phyloP scores from a whole-genome alignment of 2,113 vertebrate species.

The Corythoichthys haematopterus region DNA sequence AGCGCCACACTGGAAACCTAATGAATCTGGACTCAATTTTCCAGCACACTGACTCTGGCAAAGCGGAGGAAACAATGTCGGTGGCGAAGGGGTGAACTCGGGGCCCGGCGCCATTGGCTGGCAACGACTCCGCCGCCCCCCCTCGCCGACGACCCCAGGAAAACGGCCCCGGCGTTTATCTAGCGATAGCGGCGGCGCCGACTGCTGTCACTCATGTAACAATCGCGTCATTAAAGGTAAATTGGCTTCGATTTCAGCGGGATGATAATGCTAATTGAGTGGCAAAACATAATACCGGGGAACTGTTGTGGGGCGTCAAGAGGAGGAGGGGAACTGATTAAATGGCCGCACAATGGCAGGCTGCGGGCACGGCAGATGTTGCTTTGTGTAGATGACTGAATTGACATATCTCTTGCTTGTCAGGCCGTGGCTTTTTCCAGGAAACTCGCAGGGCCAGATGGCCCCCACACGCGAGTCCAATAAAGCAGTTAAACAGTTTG shows the following conservation, averaged over 20 bases:
- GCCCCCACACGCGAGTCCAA: conserved; percentile 75
- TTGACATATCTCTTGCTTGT: conserved; percentile 97
- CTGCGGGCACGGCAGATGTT: conserved; percentile 98
- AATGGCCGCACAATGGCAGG: conserved; percentile 93
- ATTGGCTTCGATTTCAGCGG: conserved; percentile 99
- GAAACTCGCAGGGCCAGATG: conserved; percentile 88
- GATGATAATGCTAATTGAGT: conserved; percentile 99
- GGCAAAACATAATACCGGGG: conserved; percentile 98
- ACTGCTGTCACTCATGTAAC: conserved; percentile 93
- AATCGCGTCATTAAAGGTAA: conserved; percentile 99
- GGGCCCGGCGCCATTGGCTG: conserved; percentile 80
- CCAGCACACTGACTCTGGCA: conserved; percentile 96
- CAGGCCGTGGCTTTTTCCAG: conserved; percentile 82
- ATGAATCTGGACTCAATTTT: conserved; percentile 99
- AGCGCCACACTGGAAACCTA: conserved; percentile 96
- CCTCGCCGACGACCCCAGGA: background rate
- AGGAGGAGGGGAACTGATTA: conserved; percentile 95
- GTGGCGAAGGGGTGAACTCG: conserved; percentile 83
- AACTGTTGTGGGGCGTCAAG: conserved; percentile 91
- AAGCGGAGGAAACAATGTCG: conserved; percentile 98
- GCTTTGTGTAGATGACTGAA: conserved; percentile 90
- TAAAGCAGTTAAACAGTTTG: conserved; percentile 84
- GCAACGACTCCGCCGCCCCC: conserved; percentile 33
- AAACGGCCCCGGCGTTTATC: conserved; percentile 71
- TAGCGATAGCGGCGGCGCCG: conserved; percentile 79